Conservation (phyloP, 2,888 invertebrate genomes). For the Orthosia cruda region DNA sequence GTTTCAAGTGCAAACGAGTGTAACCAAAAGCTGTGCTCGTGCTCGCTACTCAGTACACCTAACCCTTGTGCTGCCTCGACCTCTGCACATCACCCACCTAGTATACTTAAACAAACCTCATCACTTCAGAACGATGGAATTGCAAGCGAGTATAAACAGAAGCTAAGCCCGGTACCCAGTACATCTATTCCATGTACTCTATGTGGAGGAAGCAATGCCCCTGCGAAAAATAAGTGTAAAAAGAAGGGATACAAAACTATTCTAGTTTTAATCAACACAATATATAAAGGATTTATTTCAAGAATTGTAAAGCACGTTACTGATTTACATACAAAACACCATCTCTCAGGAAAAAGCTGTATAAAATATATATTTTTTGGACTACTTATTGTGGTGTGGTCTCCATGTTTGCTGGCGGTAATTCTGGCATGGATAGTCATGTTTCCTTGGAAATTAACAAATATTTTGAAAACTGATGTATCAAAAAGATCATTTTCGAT, state of each 20-base stretch:
- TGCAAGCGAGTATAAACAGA: background rate
- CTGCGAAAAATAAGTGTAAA: background rate
- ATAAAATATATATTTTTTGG: slow-evolving; percentile 69
- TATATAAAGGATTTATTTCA: slow-evolving; percentile 4
- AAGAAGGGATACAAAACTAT: background rate
- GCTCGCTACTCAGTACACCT: background rate
- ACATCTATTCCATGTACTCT: background rate
- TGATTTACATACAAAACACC: slow-evolving; percentile 15
- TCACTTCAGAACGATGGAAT: background rate
- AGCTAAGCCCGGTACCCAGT: background rate
- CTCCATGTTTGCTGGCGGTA: slow-evolving; percentile 76
- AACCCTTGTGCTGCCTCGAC: background rate
- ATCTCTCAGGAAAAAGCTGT: slow-evolving; percentile 36
- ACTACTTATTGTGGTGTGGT: slow-evolving; percentile 74
- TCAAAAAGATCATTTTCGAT: slow-evolving; percentile 19
- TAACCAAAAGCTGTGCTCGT: background rate
- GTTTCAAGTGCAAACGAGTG: background rate
- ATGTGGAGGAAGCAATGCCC: background rate
- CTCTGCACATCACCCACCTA: background rate
- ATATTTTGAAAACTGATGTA: slow-evolving; percentile 17
- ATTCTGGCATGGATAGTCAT: slow-evolving; percentile 73
- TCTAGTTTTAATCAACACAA: too few species aligned
- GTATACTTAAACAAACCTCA: background rate
- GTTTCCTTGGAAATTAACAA: slow-evolving; percentile 69
- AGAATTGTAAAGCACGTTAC: slow-evolving; percentile 20